Conservation (phyloP, 2,113 vertebrate genomes). For the Arothron firmamentum region DNA sequence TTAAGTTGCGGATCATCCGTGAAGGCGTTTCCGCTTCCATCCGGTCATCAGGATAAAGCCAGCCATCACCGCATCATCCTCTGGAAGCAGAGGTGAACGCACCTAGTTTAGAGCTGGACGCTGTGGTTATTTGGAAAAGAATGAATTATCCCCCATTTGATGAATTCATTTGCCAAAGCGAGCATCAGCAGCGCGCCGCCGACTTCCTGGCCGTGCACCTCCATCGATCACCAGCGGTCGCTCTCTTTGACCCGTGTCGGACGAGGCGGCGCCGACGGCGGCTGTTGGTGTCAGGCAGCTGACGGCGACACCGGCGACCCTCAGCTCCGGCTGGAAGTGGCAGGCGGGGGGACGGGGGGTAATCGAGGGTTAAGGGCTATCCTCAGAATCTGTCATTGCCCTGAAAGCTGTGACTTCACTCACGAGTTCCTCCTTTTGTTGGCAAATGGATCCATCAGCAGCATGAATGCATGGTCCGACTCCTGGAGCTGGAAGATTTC, state of each 20-base stretch:
- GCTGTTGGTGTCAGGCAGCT: constrained; percentile 44
- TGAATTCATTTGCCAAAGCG: constrained; percentile 65
- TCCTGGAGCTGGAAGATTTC: constrained; percentile 65
- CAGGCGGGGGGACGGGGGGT: constrained; percentile 33
- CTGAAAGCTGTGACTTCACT: background rate
- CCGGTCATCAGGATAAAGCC: no score
- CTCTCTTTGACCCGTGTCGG: no score
- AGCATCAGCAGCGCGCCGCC: no score
- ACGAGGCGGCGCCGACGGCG: constrained; percentile 1
- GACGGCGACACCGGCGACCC: constrained; percentile 51
- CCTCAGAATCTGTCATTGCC: constrained; percentile 16
- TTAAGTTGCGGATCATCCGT: no score
- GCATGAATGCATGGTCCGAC: constrained; percentile 74
- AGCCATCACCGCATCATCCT: no score
- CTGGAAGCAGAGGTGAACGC: constrained; percentile 15
- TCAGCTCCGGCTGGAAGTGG: constrained; percentile 53
- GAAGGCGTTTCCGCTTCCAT: no score
- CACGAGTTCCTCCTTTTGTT: background rate
- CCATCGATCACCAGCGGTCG: no score
- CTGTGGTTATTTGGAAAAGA: constrained; percentile 43
- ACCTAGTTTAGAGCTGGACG: constrained; percentile 1
- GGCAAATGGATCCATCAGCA: constrained; percentile 67
- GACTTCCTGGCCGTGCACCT: no score
- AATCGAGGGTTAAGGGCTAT: constrained; percentile 61
- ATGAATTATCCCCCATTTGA: constrained; percentile 59